Conservation (phyloP, 2,888 invertebrate species). For the Aphodius sticticus region DNA sequence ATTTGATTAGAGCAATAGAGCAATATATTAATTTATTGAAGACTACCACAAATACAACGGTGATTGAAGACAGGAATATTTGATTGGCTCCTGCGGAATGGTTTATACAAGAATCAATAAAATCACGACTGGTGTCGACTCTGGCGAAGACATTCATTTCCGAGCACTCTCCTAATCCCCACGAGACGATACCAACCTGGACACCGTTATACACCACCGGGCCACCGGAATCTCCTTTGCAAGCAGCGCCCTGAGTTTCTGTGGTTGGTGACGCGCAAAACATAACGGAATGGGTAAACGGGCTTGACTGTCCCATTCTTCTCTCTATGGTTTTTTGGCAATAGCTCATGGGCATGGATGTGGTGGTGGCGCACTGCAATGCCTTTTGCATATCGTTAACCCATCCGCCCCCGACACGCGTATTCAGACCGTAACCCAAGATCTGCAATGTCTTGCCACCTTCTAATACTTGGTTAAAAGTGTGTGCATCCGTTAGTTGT, state of each 20-base stretch:
- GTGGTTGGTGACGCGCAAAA: conserved; percentile 10
- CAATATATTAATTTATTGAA: background rate
- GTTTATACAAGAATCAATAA: background rate
- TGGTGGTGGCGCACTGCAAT: background rate
- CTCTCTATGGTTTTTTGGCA: background rate
- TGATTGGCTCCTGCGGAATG: background rate
- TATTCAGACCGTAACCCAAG: conserved; percentile 14
- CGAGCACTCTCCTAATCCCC: background rate
- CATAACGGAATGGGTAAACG: background rate
- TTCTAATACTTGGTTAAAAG: conserved; percentile 6
- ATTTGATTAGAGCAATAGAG: no score
- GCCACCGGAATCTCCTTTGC: conserved; percentile 13
- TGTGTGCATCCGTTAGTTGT: background rate
- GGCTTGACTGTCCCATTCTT: background rate
- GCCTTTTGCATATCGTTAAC: conserved; percentile 5
- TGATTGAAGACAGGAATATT: background rate
- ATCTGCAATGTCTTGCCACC: background rate
- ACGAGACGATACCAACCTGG: conserved; percentile 16
- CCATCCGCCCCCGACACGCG: background rate
- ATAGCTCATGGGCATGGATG: background rate
- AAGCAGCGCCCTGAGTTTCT: background rate
- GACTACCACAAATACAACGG: background rate
- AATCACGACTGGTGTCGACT: background rate
- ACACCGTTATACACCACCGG: conserved; percentile 13
- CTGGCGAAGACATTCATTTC: background rate